phyloP scores from a whole-genome alignment of 2,797 vertebrate genomes.

The Propithecus deckenii region DNA sequence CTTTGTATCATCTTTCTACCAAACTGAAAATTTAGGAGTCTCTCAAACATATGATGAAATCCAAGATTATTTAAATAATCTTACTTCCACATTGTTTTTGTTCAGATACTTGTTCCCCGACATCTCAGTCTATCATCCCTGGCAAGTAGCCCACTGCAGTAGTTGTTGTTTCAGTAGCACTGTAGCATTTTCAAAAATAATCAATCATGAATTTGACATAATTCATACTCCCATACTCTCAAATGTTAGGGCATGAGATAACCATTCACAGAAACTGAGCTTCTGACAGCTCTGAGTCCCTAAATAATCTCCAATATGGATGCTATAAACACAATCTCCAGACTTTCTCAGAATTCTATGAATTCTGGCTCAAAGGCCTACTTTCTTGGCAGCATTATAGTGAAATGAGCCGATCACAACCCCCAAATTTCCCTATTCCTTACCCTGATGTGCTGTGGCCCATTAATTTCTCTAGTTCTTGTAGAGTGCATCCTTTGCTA shows the following conservation, averaged over 20 bases:
- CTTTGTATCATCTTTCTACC: neutral
- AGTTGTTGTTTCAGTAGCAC: neutral
- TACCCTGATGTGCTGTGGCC: neutral
- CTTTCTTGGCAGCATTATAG: neutral
- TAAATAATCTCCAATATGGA: neutral
- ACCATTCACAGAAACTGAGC: neutral
- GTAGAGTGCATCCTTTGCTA: neutral
- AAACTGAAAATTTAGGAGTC: slow-evolving; percentile 4
- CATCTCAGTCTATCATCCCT: neutral
- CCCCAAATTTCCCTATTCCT: neutral
- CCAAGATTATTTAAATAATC: neutral
- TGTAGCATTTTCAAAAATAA: slow-evolving; percentile 1
- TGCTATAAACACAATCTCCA: neutral
- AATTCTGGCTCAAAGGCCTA: neutral
- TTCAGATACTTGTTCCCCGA: neutral
- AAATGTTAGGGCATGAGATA: neutral
- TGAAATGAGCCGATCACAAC: neutral
- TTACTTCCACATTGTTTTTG: neutral
- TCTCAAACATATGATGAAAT: slow-evolving; percentile 7
- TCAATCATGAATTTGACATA: neutral
- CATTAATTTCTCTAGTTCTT: neutral
- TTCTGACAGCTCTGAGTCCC: neutral
- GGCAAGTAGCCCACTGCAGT: neutral
- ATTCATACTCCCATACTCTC: neutral
- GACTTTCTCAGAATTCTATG: neutral